Base-by-base conservation (phyloP, 2,797 vertebrate genomes). In the Echiichthys vipera region DNA sequence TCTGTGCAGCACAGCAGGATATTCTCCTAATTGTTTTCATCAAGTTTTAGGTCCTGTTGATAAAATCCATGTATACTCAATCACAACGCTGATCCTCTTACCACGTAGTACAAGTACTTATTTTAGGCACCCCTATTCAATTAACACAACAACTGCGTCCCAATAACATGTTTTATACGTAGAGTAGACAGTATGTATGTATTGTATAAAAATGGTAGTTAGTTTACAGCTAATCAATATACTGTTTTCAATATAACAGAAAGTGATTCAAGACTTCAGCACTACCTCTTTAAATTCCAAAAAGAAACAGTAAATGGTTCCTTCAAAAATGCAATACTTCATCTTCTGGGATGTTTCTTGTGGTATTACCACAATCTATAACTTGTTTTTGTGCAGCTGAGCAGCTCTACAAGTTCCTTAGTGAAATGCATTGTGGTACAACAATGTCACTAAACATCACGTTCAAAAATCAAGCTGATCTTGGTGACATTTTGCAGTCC, bases 1-100 rank as follows among this genome's bases (percentile, higher is more conserved):
- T 77, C 43, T 30, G 18, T 73, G 64, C 61, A 68, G 77, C 78
- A 78, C 75, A 65, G 46, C 71, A 17, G 14, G 32, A 57, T 50
- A 64, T 22, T 42, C 17, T 54, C 24, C 42, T 54, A 49, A 74
- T 47, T 70, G 51, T 59, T 40, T 47, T 45, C n/a, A 46, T 71
- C 40, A 22, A 27, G 36, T 64, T 70, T 42, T 10, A 36, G 46
- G 22, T 57, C 22, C 32, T 39, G 32, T 20, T 58, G 27, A 78
- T 62, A 18, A 46, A 46, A 57, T 53, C 12, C 34, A 40, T 34
- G 13, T 30, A 34, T 7, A 30, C 54, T 37, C 9, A 17, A 12
- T 39, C 27, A 55, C 53, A 56, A 12, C 46, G 7, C 13, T 25
- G 36, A 63, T 51, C 11, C n/a, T 51, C 40, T 57, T 25, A 22